phyloP scores from a whole-genome alignment of 2,888 invertebrate genomes.

The Ditylenchus weischeri region DNA sequence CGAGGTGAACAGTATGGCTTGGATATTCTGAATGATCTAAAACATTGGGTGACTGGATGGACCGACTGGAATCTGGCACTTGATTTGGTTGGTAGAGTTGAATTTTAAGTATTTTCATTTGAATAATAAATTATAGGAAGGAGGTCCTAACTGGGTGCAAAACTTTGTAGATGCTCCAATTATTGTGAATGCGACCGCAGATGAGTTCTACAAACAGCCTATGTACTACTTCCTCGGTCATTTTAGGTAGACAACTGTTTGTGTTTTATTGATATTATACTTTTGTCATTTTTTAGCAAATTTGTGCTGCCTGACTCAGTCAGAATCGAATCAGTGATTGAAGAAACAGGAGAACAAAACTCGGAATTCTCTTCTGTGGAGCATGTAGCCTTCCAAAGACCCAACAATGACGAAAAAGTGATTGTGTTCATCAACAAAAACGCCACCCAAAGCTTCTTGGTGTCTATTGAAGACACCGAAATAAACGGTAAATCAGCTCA shows the following conservation, averaged over 20 bases:
- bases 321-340: not conserved
- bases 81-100: constrained; percentile 3
- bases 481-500: not conserved
- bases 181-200: constrained; percentile 66
- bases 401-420: not conserved
- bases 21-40: constrained; percentile 59
- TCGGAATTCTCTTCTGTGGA: not conserved
- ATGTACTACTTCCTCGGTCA: constrained; percentile 69
- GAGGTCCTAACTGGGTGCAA: constrained; percentile 73
- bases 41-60: constrained; percentile 71
- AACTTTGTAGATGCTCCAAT: constrained; percentile 80
- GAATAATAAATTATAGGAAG: constrained; percentile 60
- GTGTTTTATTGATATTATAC: not conserved
- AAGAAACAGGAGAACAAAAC: not conserved
- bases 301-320: constrained; percentile 4
- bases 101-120: constrained; percentile 63
- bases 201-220: constrained; percentile 83
- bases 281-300: not conserved
- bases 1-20: constrained; percentile 70
- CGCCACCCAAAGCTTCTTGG: not conserved
- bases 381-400: constrained; percentile 5
- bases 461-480: not conserved
- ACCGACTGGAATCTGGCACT: constrained; percentile 78
- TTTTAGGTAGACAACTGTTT: not conserved
- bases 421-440: constrained; percentile 3